A percentile compares a stretch with the other conserved stretches of the same genome.
phyloP scores from a whole-genome alignment of 2,113 vertebrate genomes.

The Corvus cornix region DNA sequence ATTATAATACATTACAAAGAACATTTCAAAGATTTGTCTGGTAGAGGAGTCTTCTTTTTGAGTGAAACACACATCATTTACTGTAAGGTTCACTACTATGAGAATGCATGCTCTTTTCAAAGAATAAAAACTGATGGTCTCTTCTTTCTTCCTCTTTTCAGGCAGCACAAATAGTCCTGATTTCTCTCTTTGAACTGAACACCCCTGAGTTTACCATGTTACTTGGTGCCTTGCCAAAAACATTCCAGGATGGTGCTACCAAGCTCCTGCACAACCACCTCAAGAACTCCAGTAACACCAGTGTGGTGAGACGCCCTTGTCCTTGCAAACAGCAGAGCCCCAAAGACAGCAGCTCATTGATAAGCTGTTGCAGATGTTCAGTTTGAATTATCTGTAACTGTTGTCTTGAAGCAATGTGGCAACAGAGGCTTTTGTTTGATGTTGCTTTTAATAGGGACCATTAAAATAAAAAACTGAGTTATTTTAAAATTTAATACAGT shows the following conservation, averaged over 20 bases:
- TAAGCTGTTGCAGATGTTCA: conserved; percentile 1
- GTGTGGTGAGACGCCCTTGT: conserved; percentile 78
- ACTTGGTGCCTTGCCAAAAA: conserved; percentile 98
- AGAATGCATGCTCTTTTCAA: neutral
- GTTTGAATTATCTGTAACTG: neutral
- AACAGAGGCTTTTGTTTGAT: neutral
- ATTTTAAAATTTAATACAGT: neutral
- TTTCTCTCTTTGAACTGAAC: conserved; percentile 96
- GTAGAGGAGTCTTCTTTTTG: neutral
- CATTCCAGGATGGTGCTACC: conserved; percentile 98
- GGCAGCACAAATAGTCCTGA: conserved; percentile 97
- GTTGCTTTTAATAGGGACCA: neutral
- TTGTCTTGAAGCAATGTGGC: neutral
- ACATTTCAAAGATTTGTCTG: neutral
- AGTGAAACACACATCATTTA: neutral
- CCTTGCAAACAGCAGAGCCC: neutral
- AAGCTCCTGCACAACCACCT: conserved; percentile 97
- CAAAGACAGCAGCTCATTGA: neutral
- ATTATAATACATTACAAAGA: neutral
- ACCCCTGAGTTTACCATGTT: conserved; percentile 99
- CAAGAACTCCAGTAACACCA: conserved; percentile 95
- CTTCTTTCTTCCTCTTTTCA: conserved; percentile 53
- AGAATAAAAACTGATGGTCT: neutral
- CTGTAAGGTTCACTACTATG: neutral
- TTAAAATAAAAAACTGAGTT: neutral